Conservation (phyloP, 2,888 invertebrate species). For the Hirudinaria manillensis region DNA sequence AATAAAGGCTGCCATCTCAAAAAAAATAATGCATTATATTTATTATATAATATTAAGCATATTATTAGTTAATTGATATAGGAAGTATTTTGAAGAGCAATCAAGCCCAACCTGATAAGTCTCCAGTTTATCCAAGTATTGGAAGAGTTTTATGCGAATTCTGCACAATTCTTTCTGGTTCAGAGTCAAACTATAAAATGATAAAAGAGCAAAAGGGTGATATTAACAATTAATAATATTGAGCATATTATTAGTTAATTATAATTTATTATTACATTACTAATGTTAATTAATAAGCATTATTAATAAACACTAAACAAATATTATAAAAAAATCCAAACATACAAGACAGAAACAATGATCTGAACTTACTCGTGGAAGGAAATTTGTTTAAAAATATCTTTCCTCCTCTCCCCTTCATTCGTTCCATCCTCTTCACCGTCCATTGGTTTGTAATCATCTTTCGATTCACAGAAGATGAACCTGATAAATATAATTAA, state of each 20-base stretch:
- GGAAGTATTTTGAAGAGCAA: neutral
- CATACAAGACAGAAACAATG: no score
- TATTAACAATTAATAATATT: conserved; percentile 4
- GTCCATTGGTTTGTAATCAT: conserved; percentile 11
- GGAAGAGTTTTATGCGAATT: conserved; percentile 65
- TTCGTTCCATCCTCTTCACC: neutral
- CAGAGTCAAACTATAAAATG: conserved; percentile 57
- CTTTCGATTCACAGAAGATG: conserved; percentile 19
- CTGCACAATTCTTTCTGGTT: conserved; percentile 66
- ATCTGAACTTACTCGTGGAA: conserved; percentile 50
- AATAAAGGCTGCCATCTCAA: no score
- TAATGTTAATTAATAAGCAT: neutral
- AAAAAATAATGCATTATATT: no score
- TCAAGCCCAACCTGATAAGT: conserved; percentile 61
- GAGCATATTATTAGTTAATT: neutral
- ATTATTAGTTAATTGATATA: neutral
- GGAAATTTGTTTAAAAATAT: conserved; percentile 51
- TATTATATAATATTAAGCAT: neutral
- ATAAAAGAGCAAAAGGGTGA: neutral
- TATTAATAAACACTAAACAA: neutral
- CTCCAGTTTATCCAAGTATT: conserved; percentile 66
- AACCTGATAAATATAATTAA: no score
- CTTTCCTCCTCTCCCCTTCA: conserved; percentile 43
- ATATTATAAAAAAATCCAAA: no score
- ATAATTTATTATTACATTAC: neutral